A percentile compares a stretch with the other conserved stretches of the same genome.
These are phyloP conservation scores for Eristalinus aeneus DNA, from an alignment of 2,888 invertebrate species.

Conservation along the genomic window DNA sequence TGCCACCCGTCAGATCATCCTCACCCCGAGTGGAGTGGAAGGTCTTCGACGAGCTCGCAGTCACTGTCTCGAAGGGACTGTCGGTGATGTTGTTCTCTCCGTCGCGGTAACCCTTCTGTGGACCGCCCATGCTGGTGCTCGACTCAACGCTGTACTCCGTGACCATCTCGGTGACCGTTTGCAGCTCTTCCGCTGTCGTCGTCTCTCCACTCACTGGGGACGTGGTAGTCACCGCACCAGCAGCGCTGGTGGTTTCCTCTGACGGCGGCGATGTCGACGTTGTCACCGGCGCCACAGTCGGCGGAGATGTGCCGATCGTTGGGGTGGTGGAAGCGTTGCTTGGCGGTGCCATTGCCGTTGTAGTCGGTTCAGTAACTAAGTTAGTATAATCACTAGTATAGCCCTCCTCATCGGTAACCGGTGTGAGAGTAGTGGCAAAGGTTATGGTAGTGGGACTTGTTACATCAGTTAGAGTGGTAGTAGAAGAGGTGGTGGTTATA, in stretches of 20 bases:
- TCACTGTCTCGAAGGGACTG: constrained; percentile 36
- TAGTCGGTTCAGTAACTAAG: constrained; percentile 67
- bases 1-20: constrained; percentile 31
- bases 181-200: constrained; percentile 2
- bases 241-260: constrained; percentile 40
- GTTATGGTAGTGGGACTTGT: constrained; percentile 76
- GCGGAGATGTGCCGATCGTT: constrained; percentile 38
- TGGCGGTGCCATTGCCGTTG: constrained; percentile 72
- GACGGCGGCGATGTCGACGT: background rate
- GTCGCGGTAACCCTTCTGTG: constrained; percentile 79
- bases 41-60: constrained; percentile 34
- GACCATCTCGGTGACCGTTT: constrained; percentile 70
- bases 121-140: constrained; percentile 75
- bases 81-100: constrained; percentile 79
- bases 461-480: constrained; percentile 73
- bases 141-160: constrained; percentile 68
- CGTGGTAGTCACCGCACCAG: background rate
- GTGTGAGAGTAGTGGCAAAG: constrained; percentile 72
- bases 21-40: constrained; percentile 37
- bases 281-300: constrained; percentile 21
- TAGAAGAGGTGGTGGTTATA: constrained; percentile 78
- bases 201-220: constrained; percentile 12
- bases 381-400: constrained; percentile 73
- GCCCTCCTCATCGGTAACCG: constrained; percentile 63
- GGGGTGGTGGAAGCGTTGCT: constrained; percentile 32